Conservation (phyloP, 2,113 vertebrate genomes). For the Nycticryphes semicollaris region DNA sequence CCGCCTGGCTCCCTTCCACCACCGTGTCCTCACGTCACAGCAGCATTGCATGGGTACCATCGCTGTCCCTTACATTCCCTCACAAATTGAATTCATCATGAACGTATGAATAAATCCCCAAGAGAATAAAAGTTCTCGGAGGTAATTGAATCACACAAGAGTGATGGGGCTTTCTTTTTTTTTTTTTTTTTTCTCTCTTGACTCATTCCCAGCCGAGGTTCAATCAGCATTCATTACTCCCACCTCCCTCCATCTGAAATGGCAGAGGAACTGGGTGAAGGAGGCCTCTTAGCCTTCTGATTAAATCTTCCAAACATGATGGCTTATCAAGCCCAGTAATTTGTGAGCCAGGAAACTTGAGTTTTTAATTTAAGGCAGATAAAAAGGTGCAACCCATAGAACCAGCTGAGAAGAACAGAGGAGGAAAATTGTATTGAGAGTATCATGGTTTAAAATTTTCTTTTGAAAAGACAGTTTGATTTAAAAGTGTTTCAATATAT, state of each 20-base stretch:
- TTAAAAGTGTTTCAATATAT: constrained; percentile 27
- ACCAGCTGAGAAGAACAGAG: neutral
- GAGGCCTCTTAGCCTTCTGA: constrained; percentile 44
- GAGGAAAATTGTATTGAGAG: neutral
- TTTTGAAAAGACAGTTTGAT: constrained; percentile 2
- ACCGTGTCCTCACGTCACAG: neutral
- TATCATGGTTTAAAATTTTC: neutral
- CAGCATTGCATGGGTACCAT: rapidly evolving
- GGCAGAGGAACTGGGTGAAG: constrained; percentile 17
- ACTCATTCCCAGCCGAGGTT: constrained; percentile 57
- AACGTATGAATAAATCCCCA: constrained; percentile 43
- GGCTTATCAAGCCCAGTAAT: constrained; percentile 50
- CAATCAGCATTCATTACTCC: constrained; percentile 72
- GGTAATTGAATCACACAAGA: constrained; percentile 70
- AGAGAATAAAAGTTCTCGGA: constrained; percentile 44
- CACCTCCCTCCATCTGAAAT: constrained; percentile 46
- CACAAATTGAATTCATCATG: constrained; percentile 38
- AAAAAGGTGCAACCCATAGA: neutral
- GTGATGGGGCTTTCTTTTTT: constrained; percentile 18
- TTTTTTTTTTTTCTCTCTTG: neutral
- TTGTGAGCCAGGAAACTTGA: constrained; percentile 5
- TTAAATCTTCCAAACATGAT: constrained; percentile 65
- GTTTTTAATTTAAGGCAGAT: constrained; percentile 33
- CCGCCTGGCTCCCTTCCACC: neutral
- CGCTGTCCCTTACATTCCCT: constrained; percentile 6